Evolutionary conservation across 2,113 vertebrate genomes (phyloP), one percentile per base, ranked within the genome.

Genomic region (Emydocephalus ijimae): DNA sequence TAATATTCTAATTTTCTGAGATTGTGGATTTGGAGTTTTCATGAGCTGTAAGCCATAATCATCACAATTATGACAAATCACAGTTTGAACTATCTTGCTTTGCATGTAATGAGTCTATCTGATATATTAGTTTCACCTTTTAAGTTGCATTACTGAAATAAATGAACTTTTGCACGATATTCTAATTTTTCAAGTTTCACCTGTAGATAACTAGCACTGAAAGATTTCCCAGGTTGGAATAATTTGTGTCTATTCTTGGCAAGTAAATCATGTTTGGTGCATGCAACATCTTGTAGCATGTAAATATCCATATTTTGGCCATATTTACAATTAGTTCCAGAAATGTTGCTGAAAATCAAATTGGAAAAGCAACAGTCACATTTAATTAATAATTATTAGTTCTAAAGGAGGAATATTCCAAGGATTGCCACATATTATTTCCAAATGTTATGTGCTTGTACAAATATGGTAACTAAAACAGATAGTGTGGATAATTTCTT

Each of bases 381-480:
- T 20, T 54, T 92, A 81, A 85, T 95, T 74, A n/a, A 91, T 55
- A 91, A 91, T 96, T 95, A 96, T 96, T 95, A 92, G 96, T 90
- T 92, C 93, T 93, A 29, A 59, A 52, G 93, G 89, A 93, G 95
- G 94, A 95, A 21, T 9, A 93, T 94, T 93, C 94, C 93, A 93
- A 94, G 93, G 93, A 94, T 52, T 92, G 34, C 93, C 94, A 48
- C 85, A 90, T 94, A 74, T 90, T 90, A 81, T 95, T 96, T 96
- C 95, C 96, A 96, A 97, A 95, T 96, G 94, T 95, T 95, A 57
- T 96, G 95, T 96, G 94, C 94, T 96, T 88, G 93, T 94, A 69
- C 74, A 95, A 94, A 96, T 87, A 95, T 94, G 93, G 91, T 93
- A 96, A 94, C 94, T 94, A 95, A 91, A 96, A 94, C 95, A 96